A percentile compares a stretch with the other conserved stretches of the same genome.
Conservation (phyloP, 2,113 vertebrate genomes). For the Hystrix cristata region DNA sequence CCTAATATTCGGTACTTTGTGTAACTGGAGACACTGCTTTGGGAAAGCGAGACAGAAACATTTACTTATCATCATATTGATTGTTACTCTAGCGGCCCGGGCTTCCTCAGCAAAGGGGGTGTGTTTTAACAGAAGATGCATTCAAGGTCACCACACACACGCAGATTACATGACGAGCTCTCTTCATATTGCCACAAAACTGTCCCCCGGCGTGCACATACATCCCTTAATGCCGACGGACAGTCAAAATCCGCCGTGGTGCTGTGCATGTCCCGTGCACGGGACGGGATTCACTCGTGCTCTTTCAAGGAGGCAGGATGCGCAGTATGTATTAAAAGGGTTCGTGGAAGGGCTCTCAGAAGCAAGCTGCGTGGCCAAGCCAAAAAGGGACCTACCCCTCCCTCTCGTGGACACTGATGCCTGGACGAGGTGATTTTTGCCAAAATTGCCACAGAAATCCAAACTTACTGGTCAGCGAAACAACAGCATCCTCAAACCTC, state of each 20-base stretch:
- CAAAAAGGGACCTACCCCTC: neutral
- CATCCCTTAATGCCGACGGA: neutral
- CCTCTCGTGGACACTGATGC: no score
- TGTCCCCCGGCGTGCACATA: fast-evolving
- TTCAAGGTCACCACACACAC: neutral
- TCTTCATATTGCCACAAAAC: neutral
- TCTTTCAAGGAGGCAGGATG: neutral
- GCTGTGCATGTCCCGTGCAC: neutral
- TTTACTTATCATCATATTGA: neutral
- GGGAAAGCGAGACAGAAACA: neutral
- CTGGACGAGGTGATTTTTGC: neutral
- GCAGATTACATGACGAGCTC: neutral
- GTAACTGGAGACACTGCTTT: neutral
- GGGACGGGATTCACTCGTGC: neutral
- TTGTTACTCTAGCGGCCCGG: neutral
- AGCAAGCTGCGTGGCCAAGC: neutral
- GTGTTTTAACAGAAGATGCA: neutral
- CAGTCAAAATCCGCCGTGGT: fast-evolving
- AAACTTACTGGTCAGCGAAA: neutral
- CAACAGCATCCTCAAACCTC: no score
- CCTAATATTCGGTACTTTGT: neutral
- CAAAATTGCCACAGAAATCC: neutral
- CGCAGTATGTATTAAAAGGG: no score
- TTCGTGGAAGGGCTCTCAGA: neutral
- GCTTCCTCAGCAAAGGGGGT: neutral